Percentiles rank a stretch among this genome's conserved stretches.
phyloP scores from a whole-genome alignment of 1,140 invertebrate genomes.

The Wasmannia auropunctata region DNA sequence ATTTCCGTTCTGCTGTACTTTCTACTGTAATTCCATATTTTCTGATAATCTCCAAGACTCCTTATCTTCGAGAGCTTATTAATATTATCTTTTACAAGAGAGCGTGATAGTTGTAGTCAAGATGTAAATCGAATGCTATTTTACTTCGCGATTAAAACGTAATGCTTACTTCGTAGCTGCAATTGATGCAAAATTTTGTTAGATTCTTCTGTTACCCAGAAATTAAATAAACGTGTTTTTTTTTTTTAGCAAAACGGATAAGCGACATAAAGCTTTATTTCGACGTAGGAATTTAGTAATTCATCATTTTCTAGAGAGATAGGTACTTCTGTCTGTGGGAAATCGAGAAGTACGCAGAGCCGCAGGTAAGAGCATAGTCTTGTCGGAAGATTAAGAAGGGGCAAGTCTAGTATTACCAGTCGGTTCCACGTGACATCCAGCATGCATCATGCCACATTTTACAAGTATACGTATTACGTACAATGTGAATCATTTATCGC shows the following conservation, averaged over 20 bases:
- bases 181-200: background rate
- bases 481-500: background rate
- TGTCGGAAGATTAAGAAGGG: constrained; percentile 9
- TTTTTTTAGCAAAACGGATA: constrained; percentile 38
- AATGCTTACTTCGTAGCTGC: too few relatives aligned
- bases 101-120: too few relatives aligned
- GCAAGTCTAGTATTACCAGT: background rate
- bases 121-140: too few relatives aligned
- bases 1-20: background rate
- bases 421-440: background rate
- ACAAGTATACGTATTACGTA: background rate
- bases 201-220: background rate
- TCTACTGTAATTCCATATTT: background rate
- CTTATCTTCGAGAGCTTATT: too few relatives aligned
- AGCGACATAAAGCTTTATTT: background rate
- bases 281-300: background rate
- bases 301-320: background rate
- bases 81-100: too few relatives aligned
- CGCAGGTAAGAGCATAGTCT: background rate
- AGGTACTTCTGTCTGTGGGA: background rate
- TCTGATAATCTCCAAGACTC: background rate
- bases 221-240: background rate
- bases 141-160: too few relatives aligned
- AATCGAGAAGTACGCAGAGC: background rate
- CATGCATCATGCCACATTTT: background rate